Base-by-base conservation (phyloP, 2,888 invertebrate species). In the Escarpia spicata region DNA sequence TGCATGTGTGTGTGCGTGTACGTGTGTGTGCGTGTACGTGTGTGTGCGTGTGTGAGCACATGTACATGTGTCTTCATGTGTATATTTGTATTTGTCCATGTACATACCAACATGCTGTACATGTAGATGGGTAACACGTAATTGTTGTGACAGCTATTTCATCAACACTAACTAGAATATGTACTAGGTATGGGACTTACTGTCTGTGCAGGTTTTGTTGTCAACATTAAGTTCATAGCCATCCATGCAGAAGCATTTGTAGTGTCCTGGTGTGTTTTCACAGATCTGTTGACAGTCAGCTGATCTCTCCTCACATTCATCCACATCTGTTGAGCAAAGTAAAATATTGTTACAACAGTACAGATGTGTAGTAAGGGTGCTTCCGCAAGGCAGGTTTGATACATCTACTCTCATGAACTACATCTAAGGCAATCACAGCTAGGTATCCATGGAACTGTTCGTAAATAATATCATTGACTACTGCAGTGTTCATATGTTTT, bases 251-350 rank as follows among this genome's bases (percentile, higher is more conserved):
- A 1, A 19, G 91, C 91, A 91, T 26, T 19, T 26, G n/a, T 43
- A 91, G 91, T 43, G 26, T 4, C 91, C 91, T 10, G 44, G 44
- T n/a, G 90, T 43, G 92, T 92, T 90, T 15, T 44, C 37, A 90
- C 92, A 92, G 12, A 37, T 90, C 92, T 90, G 90, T 43, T 92
- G 90, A 44, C 90, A 90, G n/a, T 43, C 90, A 31, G 31, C 90
- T 19, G 90, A 43, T 31, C 12, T n/a, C 37, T 90, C 90, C 37
- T 43, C 90, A 92, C 92, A 92, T 44, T 92, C 92, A 31, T 92
- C 52, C 90, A 92, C 90, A 37, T 92, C 92, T 92, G 90, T 26
- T 26, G n/a, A 37, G 10, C n/a, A 8, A 92, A 37, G 75, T 26
- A 52, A 15, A 75, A 75, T 26, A 6, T 26, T 19, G 19, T 60